phyloP scores from a whole-genome alignment of 2,797 vertebrate species.

The Channa striata region DNA sequence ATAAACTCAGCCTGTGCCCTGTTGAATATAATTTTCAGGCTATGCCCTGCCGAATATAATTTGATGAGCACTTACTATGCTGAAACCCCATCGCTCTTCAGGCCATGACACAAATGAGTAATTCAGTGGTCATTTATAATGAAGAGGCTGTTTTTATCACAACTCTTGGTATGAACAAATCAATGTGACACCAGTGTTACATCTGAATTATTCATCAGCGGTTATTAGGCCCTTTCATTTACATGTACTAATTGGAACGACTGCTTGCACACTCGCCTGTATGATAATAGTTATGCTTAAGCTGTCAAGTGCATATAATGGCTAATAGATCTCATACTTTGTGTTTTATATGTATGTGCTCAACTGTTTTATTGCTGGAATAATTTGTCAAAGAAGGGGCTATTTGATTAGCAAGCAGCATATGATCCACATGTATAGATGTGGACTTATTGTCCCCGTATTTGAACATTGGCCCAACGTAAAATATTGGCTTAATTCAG shows the following conservation, averaged over 20 bases:
- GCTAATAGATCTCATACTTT: conserved; percentile 39
- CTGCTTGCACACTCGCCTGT: conserved; percentile 46
- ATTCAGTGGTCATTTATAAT: conserved; percentile 73
- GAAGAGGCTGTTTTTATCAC: conserved; percentile 73
- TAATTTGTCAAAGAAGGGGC: conserved; percentile 27
- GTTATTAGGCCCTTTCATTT: conserved; percentile 75
- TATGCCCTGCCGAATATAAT: conserved; percentile 54
- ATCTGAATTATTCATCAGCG: conserved; percentile 73
- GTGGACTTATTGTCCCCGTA: not conserved
- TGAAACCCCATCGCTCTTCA: conserved; percentile 62
- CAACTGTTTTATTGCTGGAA: conserved; percentile 32
- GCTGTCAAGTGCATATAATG: conserved; percentile 68
- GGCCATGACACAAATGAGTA: conserved; percentile 72
- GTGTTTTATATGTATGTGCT: conserved; percentile 39
- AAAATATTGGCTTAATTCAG: conserved; percentile 13
- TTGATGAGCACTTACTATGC: conserved; percentile 66
- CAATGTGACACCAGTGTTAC: conserved; percentile 68
- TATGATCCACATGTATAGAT: not conserved
- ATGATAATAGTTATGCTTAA: conserved; percentile 68
- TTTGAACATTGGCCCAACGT: not conserved
- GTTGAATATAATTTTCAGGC: conserved; percentile 65
- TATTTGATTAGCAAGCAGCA: conserved; percentile 30
- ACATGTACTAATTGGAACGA: conserved; percentile 76
- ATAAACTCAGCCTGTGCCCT: conserved; percentile 59
- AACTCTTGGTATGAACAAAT: conserved; percentile 69